These are phyloP conservation scores for Rotaria macrura DNA, from an alignment of 2,888 invertebrate genomes.

Conservation along the genomic window DNA sequence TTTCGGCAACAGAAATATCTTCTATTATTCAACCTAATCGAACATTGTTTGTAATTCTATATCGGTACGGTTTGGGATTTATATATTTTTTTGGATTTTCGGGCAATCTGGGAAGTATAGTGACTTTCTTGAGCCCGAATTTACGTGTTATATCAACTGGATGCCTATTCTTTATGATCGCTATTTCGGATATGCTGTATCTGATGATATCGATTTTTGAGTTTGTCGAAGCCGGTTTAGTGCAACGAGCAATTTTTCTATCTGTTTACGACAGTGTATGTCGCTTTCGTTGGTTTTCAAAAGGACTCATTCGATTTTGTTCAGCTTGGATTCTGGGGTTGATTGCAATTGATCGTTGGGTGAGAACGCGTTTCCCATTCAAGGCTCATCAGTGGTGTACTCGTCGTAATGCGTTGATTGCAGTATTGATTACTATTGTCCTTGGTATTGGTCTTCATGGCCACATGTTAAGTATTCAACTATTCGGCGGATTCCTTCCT, in stretches of 20 bases:
- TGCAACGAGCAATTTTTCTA: neutral
- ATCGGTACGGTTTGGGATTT: too few species aligned
- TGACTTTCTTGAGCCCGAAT: too few species aligned
- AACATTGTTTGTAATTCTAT: too few species aligned
- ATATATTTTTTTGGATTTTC: too few species aligned
- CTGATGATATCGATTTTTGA: neutral
- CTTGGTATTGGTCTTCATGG: neutral
- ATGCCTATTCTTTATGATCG: neutral
- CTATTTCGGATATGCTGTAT: neutral
- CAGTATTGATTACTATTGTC: neutral
- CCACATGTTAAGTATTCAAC: neutral
- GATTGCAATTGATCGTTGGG: neutral
- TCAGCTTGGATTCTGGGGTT: neutral
- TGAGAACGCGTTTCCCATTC: neutral
- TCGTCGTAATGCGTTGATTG: neutral
- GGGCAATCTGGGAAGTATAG: too few species aligned
- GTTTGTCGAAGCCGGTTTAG: neutral
- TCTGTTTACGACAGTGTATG: neutral
- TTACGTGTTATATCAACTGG: neutral
- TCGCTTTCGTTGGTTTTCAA: neutral
- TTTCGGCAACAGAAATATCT: too few species aligned
- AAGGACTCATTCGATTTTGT: neutral
- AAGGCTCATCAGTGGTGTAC: neutral
- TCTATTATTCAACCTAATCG: too few species aligned
- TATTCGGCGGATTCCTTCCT: neutral